Base-by-base conservation (phyloP, 2,113 vertebrate genomes). In the Thunnus thynnus region DNA sequence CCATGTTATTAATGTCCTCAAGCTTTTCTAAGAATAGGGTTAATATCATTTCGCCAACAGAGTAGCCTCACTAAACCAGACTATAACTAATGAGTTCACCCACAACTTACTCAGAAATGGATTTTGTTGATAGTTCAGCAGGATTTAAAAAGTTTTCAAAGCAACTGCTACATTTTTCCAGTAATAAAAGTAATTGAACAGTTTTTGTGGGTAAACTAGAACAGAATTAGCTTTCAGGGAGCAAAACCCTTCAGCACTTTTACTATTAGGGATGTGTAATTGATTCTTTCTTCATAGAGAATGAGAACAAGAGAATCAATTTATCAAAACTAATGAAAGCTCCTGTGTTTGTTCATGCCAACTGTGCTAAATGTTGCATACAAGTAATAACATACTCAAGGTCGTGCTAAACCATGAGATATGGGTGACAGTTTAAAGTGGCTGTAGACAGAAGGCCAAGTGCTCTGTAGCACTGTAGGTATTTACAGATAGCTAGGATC, bases 341-440 rank as follows among this genome's bases (percentile, higher is more conserved):
- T 18, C 25, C 8, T 58, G 46, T 61, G 5, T 64, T 22, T 47
- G 12, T 22, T 69, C 16, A 18, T 66, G 32, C 4, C 0, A 0
- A 20, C 30, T 13, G 14, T 57, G 27, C 47, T 36, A 54, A 62
- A 78, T 68, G 47, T 64, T 76, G 36, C 52, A 44, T 64, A 17
- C 61, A 69, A 74, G n/a, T 18, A 67, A 25, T 44, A 67, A 60
- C 22, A 48, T n/a, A 16, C 36, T 22, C 25, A 32, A 68, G 57
- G 58, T 57, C 20, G 0, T 11, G 17, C n/a, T 52, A 32, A 74
- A 62, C 30, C 1, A 10, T n/a, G 50, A 62, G 64, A 73, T 62
- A 52, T n/a, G 47, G 54, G 56, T 48, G 57, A 30, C 63, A 1
- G 12, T 52, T 13, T 32, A 47, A 77, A 48, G 50, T 12, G 10